Base-by-base conservation (phyloP, 2,888 invertebrate genomes). In the Trachelus tabidus region DNA sequence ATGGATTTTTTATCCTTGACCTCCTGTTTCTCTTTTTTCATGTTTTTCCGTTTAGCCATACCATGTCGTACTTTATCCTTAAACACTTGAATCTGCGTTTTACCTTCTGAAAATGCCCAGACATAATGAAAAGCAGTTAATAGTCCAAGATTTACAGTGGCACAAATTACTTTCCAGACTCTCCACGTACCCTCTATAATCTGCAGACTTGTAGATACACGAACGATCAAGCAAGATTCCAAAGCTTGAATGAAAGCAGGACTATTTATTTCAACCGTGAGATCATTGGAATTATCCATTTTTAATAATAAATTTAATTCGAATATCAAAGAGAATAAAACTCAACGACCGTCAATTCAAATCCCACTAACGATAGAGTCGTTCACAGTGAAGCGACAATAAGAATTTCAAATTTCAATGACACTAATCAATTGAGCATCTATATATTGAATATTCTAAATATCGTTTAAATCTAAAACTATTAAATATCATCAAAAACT, bases 11-110 rank as follows among this genome's bases (percentile, higher is more conserved):
- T 79, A 33, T 80, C 69, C 6, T 56, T 76, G 35, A 78, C 37
- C 12, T 80, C 77, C 11, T 56, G 23, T 23, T 73, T 78, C 12
- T 71, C 68, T 35, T 76, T 76, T 40, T 81, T 81, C 23, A 78
- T 73, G 9, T 33, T 34, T 79, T 81, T 81, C 37, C 80, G 73
- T 6, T 75, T 79, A 34, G 76, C 56, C 77, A 77, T 76, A 23
- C 76, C 79, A 23, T 76, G 23, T 30, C 75, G 30, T 35, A 81
- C 69, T 35, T 69, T 68, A 1, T 74, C 76, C 37, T 80, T 81
- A 6, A 76, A 56, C 23, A 23, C 12, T 34, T 69, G 56, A n/a
- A 79, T 78, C 11, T 74, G 56, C 68, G 23, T 35, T 30, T 79
- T 74, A 33, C 68, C 77, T 35, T 81, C 81, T 81, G 31, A 23